Conservation (phyloP, 2,888 invertebrate genomes). For the Scaptodrosophila latifasciaeformis region DNA sequence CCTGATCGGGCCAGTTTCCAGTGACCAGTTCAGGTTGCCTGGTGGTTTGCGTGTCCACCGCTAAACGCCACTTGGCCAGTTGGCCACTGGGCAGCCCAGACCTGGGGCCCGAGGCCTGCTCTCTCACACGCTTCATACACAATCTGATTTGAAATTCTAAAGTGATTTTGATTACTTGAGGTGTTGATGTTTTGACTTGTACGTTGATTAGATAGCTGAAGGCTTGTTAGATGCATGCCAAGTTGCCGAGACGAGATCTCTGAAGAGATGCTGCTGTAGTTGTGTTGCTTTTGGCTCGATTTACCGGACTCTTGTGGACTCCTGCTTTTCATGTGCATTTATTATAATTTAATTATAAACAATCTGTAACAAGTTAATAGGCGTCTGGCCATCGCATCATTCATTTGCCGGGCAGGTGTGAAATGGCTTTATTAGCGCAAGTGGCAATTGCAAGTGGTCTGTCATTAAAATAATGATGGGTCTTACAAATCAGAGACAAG, state of each 20-base stretch:
- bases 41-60: conserved; percentile 33
- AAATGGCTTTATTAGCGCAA: conserved; percentile 65
- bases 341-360: conserved; percentile 65
- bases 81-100: conserved; percentile 27
- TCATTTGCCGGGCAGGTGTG: conserved; percentile 59
- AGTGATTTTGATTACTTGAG: conserved; percentile 67
- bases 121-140: not conserved
- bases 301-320: not conserved
- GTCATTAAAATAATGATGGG: no score
- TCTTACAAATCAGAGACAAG: no score
- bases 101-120: conserved; percentile 23
- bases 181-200: conserved; percentile 67
- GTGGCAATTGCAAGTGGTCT: no score
- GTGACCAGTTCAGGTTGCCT: no score
- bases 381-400: conserved; percentile 26
- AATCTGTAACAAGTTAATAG: conserved; percentile 62
- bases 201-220: conserved; percentile 65
- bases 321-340: conserved; percentile 38
- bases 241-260: not conserved
- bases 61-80: conserved; percentile 41
- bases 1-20: conserved; percentile 8
- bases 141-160: conserved; percentile 65
- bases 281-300: not conserved
- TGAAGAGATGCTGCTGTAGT: no score
- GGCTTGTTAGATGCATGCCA: conserved; percentile 66